Base-by-base conservation (phyloP, 92 coral and sea anemone species). In the Parazoanthus atlanticus region DNA sequence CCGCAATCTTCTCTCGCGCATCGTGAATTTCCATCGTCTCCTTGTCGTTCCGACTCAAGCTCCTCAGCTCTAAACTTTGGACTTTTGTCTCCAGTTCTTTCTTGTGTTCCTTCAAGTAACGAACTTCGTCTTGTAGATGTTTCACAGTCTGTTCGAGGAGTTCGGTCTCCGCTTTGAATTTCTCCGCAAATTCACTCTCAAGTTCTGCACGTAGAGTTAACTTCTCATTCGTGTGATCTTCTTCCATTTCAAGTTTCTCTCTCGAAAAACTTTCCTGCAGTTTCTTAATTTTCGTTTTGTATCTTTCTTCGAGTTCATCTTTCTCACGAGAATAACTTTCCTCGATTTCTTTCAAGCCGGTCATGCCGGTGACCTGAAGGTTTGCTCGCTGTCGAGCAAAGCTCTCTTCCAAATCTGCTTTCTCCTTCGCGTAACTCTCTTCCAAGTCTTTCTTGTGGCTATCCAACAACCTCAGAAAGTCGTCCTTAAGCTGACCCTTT, bases 401-500 rank as follows among this genome's bases (percentile, higher is more conserved):
- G 56, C 98, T 95, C 85, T 94, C 95, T 49, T 93, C 95, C 21
- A 97, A 86, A 64, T 92, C 92, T 3, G 92, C 90, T 78, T 95
- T 95, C 74, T 94, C 94, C 31, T 91, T 92, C 0, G 92, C 85
- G 58, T 93, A 91, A 54, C 94, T 96, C 91, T 91, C 94, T 30
- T 97, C 99, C 54, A 97, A 83, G 32, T 92, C 95, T 17, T 88
- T 90, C 74, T 97, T 97, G 85, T 97, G 99, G n/a, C 84, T 93
- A 8, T 93, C 94, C 34, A 97, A 83, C 86, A 97, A 80, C 29
- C 91, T 90, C 80, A 94, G 78, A 82, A 97, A 97, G 86, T 97
- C 99, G 66, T 97, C 95, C 38, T 95, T 97, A n/a, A 97, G 91
- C 79, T 97, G 96, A 0, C 99, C 99, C 74, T 97, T 95, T 25